Evolutionary conservation across 92 coral and sea anemone genomes (phyloP), one percentile per base, ranked within the genome.

Genomic region (Zoanthus sociatus): DNA sequence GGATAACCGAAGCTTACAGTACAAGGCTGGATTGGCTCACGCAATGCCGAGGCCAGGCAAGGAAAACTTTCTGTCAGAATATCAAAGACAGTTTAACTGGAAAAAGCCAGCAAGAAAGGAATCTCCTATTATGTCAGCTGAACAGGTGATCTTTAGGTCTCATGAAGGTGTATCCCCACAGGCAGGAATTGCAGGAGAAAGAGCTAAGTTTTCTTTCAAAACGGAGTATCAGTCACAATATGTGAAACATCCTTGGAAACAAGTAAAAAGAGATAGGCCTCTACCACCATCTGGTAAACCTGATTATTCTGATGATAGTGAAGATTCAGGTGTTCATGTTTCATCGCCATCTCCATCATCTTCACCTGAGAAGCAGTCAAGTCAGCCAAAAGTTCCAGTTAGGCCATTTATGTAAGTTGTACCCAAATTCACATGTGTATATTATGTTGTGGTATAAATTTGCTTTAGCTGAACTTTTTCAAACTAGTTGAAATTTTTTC

Each of bases 31-130:
- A 16, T 51, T 89, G 44, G 88, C 92, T 5, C 84, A 88, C 3
- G 17, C 84, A 32, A 89, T 86, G 71, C 89, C 92, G 20, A 37
- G 88, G 12, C 86, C 77, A 42, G 84, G 81, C 48, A 92, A 84
- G 44, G 78, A 85, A 13, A 84, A 87, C 46, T 92, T 84, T 85
- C 70, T 86, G 20, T 92, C 94, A 8, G 94, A 92, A 46, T 92
- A 92, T 74, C 92, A 77, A 32, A 86, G 90, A 46, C 94, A 92
- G 88, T 92, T 92, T 82, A 71, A 89, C 44, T 92, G 94, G 94
- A 92, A 92, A 70, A 89, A 87, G 48, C 94, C 92, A 4, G 56
- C 82, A 1, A 82, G 42, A 6, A 58, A 76, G 37, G 94, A 92
- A 75, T 88, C 94, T 30, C 94, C 94, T 48, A 86, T 92, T 14